These are phyloP conservation scores for Thereva unica DNA, from an alignment of 2,888 invertebrate genomes.

Conservation along the genomic window DNA sequence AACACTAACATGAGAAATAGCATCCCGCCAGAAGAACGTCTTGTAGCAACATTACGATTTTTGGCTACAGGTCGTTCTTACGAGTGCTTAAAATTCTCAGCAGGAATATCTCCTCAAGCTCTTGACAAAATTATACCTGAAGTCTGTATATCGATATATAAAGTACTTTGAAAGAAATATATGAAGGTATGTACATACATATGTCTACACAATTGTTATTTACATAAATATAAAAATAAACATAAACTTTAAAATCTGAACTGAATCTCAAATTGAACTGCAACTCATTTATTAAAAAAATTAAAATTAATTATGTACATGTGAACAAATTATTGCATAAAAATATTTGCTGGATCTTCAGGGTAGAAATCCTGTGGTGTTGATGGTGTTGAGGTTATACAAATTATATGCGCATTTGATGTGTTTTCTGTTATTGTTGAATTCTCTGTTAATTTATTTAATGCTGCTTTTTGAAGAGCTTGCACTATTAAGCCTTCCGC, in stretches of 20 bases:
- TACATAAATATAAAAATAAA: no score
- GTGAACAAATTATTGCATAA: constrained; percentile 1
- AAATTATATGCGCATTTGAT: neutral
- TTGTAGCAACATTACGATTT: constrained; percentile 24
- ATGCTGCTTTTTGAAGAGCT: neutral
- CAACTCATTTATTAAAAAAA: neutral
- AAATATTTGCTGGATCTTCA: constrained; percentile 7
- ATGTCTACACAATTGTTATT: no score
- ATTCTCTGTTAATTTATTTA: neutral
- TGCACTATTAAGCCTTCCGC: neutral
- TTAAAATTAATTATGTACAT: neutral
- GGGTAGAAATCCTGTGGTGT: constrained; percentile 7
- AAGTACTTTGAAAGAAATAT: constrained; percentile 6
- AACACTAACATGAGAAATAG: constrained; percentile 1
- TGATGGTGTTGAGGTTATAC: constrained; percentile 8
- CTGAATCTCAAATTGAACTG: no score
- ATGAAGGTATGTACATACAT: constrained; percentile 7
- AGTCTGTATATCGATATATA: neutral
- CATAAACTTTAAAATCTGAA: no score
- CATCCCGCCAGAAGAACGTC: constrained; percentile 18
- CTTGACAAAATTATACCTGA: constrained; percentile 18
- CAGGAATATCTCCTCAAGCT: constrained; percentile 16
- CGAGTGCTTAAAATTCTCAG: constrained; percentile 16
- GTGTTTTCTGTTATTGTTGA: neutral
- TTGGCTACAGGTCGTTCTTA: constrained; percentile 21